These are phyloP conservation scores for Hartigia nigra DNA, from an alignment of 2,888 invertebrate genomes.

Conservation along the genomic window DNA sequence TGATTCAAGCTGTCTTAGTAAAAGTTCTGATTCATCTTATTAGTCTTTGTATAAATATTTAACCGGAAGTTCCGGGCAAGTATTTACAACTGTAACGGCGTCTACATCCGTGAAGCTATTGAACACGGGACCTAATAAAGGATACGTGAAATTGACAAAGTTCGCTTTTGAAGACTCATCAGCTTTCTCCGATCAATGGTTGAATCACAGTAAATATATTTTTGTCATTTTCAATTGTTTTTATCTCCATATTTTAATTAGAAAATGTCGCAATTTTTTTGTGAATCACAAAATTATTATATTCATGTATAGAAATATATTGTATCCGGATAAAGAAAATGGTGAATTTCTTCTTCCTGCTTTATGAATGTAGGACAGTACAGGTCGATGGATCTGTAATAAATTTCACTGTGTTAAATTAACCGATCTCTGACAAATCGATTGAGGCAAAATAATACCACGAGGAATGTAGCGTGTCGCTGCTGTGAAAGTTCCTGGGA, in stretches of 20 bases:
- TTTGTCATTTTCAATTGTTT: background rate
- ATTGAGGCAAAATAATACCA: slow-evolving; percentile 51
- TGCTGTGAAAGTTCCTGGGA: slow-evolving; percentile 48
- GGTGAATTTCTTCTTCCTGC: background rate
- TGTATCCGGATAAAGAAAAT: background rate
- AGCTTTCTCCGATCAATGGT: background rate
- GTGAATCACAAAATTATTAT: background rate
- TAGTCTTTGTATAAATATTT: background rate
- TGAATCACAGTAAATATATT: background rate
- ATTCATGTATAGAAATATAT: background rate
- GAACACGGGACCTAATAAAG: background rate
- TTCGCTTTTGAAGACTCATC: background rate
- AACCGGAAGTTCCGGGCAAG: background rate
- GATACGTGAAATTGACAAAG: background rate
- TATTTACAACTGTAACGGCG: background rate
- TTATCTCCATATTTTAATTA: background rate
- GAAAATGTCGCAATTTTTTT: too few species aligned
- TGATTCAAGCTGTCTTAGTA: background rate
- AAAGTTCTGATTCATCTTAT: background rate
- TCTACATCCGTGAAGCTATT: background rate
- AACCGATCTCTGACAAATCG: slow-evolving; percentile 55
- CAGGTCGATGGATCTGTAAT: background rate
- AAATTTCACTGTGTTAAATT: slow-evolving; percentile 57
- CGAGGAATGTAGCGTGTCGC: slow-evolving; percentile 51
- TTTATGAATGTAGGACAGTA: background rate